Percentiles rank a stretch among this genome's conserved stretches.
Conservation (phyloP, 1,140 invertebrate species). For the Glossosoma conforme region DNA sequence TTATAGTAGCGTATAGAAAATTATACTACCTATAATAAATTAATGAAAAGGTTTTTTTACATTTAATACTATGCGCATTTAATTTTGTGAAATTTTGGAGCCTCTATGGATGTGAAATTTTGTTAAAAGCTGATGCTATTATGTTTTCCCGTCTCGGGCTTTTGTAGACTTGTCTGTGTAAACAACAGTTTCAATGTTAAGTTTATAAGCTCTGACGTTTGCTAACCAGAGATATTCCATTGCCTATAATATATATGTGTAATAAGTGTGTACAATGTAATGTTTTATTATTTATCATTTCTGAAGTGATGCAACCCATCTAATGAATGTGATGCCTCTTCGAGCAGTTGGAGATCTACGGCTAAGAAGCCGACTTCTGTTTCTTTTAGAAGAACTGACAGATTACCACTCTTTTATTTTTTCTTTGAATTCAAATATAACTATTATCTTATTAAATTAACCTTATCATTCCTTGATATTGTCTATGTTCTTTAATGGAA, state of each 20-base stretch:
- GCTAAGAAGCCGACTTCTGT: not conserved
- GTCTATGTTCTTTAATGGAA: conserved; percentile 14
- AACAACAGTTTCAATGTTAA: conserved; percentile 15
- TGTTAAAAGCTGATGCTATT: conserved; percentile 6
- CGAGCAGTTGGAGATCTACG: not conserved
- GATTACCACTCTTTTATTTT: not conserved
- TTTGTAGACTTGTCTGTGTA: conserved; percentile 14
- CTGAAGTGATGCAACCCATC: not conserved
- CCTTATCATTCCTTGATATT: conserved; percentile 17
- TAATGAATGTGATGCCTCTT: conserved; percentile 3
- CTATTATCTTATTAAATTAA: not conserved
- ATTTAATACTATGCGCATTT: conserved; percentile 14
- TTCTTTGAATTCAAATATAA: not conserved
- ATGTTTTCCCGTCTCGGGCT: conserved; percentile 1
- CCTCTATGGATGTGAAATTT: conserved; percentile 13
- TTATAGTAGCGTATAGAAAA: conserved; percentile 16
- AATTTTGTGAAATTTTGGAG: conserved; percentile 13
- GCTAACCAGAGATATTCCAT: conserved; percentile 2
- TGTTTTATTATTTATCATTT: not conserved
- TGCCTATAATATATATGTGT: conserved; percentile 6
- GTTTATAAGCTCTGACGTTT: conserved; percentile 18
- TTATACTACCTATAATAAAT: conserved; percentile 2
- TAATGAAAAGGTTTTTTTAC: conserved; percentile 10
- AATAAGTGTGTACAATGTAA: conserved; percentile 2
- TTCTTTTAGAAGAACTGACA: not conserved